Conservation (phyloP, 2,888 invertebrate genomes). For the Octonoba sinensis region DNA sequence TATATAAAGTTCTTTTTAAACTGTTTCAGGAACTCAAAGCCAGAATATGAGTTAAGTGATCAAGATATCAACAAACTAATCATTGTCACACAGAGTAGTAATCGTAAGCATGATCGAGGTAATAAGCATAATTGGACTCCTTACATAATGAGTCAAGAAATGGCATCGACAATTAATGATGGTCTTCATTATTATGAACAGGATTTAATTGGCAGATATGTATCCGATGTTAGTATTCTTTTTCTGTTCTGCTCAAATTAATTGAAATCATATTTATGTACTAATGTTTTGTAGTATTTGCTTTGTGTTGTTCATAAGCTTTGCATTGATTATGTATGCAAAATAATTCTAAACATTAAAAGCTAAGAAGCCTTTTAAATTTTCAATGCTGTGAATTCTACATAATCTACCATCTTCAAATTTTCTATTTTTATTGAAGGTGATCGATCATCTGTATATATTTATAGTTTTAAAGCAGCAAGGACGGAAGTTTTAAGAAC, state of each 20-base stretch:
- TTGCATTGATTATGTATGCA: too few relatives aligned
- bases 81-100: constrained; percentile 75
- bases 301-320: too few relatives aligned
- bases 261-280: neutral
- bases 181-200: constrained; percentile 97
- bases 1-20: too few relatives aligned
- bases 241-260: neutral
- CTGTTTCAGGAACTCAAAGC: constrained; percentile 71
- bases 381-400: too few relatives aligned
- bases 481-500: too few relatives aligned
- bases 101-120: constrained; percentile 40
- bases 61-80: constrained; percentile 92
- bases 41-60: constrained; percentile 91
- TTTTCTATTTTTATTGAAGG: too few relatives aligned
- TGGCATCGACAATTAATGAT: constrained; percentile 95
- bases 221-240: constrained; percentile 32
- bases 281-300: too few relatives aligned
- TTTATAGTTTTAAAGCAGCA: too few relatives aligned
- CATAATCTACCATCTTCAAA: too few relatives aligned
- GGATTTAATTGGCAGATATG: constrained; percentile 75
- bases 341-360: too few relatives aligned
- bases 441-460: too few relatives aligned
- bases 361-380: too few relatives aligned
- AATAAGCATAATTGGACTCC: constrained; percentile 31
- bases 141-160: constrained; percentile 84